Evolutionary conservation across 2,888 invertebrate species (phyloP).

Genomic region (Thera obeliscata): DNA sequence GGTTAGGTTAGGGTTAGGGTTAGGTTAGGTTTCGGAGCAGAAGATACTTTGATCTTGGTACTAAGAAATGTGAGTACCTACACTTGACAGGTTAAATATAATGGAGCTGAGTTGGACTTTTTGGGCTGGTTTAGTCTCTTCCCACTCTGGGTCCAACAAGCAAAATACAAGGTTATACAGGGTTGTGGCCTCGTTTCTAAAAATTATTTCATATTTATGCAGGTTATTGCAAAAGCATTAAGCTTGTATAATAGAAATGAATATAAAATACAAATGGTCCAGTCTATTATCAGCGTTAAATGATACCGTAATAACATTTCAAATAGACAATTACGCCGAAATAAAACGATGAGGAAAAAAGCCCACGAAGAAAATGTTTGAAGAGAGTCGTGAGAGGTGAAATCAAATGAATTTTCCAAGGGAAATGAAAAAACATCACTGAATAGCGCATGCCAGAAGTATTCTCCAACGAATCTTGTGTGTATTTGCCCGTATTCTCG

Average conservation of each 20-base stretch:
- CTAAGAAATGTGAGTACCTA: neutral
- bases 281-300: constrained; percentile 28
- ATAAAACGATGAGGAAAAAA: constrained; percentile 47
- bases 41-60: constrained; percentile 9
- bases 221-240: neutral
- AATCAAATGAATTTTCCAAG: constrained; percentile 55
- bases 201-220: neutral
- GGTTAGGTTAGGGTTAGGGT: no score
- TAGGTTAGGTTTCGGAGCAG: constrained; percentile 15
- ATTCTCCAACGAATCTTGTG: constrained; percentile 43
- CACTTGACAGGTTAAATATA: neutral
- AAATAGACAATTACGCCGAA: constrained; percentile 44
- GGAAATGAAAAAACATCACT: constrained; percentile 55
- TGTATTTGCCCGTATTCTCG: constrained; percentile 45
- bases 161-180: neutral
- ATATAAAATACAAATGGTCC: constrained; percentile 4
- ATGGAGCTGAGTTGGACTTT: neutral
- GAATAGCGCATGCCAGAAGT: constrained; percentile 47
- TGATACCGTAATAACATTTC: constrained; percentile 40
- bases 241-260: neutral
- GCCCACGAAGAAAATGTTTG: constrained; percentile 49
- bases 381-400: constrained; percentile 51
- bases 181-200: neutral
- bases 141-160: neutral
- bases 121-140: neutral